These are phyloP conservation scores for Chrysomallon squamiferum DNA, from an alignment of 1,140 invertebrate species.

Conservation along the genomic window DNA sequence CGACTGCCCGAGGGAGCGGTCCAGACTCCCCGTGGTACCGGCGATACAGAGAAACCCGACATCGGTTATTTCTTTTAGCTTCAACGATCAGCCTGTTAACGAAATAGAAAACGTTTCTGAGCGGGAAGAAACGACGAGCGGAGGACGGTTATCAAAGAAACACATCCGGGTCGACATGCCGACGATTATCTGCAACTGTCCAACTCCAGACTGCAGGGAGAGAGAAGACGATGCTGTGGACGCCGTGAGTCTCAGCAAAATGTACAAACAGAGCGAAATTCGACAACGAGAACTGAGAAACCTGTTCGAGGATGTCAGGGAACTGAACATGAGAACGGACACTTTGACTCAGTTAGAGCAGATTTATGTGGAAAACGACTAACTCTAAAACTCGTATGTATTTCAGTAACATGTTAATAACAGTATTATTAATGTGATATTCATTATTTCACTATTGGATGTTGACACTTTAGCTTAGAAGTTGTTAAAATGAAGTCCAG, in stretches of 20 bases:
- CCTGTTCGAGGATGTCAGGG: conserved; percentile 51
- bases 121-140: neutral
- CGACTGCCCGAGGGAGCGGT: neutral
- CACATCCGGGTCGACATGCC: conserved; percentile 53
- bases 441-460: too few relatives aligned
- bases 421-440: too few relatives aligned
- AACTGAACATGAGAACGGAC: conserved; percentile 47
- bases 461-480: too few relatives aligned
- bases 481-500: too few relatives aligned
- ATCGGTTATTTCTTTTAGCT: neutral
- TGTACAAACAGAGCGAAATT: conserved; percentile 49
- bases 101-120: neutral
- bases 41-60: too few relatives aligned
- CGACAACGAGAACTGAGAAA: conserved; percentile 45
- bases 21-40: neutral
- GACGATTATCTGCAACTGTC: conserved; percentile 44
- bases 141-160: conserved; percentile 9
- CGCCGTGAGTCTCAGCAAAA: conserved; percentile 24
- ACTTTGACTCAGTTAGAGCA: conserved; percentile 14
- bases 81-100: neutral
- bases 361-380: too few relatives aligned
- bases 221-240: neutral
- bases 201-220: conserved; percentile 26
- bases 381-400: too few relatives aligned
- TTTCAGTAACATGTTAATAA: too few relatives aligned